phyloP scores from a whole-genome alignment of 2,888 invertebrate species.

The Creontiades dilutus region DNA sequence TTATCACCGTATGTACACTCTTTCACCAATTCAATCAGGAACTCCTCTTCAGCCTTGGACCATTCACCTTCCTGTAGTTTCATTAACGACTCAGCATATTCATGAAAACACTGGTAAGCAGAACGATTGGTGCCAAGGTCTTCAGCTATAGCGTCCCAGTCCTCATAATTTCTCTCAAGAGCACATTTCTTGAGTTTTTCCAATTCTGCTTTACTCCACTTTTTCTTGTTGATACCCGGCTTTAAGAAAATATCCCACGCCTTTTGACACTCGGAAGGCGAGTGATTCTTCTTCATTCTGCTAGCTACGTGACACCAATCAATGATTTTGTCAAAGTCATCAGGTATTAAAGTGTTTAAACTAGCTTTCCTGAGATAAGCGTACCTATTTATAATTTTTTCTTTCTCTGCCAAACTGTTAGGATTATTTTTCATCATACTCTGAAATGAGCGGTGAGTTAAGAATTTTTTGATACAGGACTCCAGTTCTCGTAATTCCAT shows the following conservation, averaged over 20 bases:
- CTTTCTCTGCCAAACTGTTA: background rate
- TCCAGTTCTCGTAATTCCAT: slow-evolving; percentile 47
- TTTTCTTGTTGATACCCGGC: slow-evolving; percentile 63
- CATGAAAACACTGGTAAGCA: slow-evolving; percentile 63
- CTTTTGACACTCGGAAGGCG: slow-evolving; percentile 61
- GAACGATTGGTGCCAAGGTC: slow-evolving; percentile 54
- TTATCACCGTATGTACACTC: slow-evolving; percentile 57
- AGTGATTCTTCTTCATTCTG: slow-evolving; percentile 18
- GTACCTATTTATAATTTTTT: background rate
- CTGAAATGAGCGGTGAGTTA: background rate
- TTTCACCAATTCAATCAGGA: slow-evolving; percentile 46
- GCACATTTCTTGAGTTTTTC: slow-evolving; percentile 47
- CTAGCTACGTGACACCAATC: slow-evolving; percentile 56
- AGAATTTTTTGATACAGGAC: background rate
- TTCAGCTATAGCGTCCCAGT: slow-evolving; percentile 64
- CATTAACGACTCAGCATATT: slow-evolving; percentile 1
- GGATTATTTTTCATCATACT: slow-evolving; percentile 5
- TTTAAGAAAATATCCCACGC: slow-evolving; percentile 55
- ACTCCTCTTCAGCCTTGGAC: slow-evolving; percentile 55
- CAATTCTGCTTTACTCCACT: slow-evolving; percentile 53
- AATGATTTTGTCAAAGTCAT: slow-evolving; percentile 50
- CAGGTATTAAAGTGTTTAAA: background rate
- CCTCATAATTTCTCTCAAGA: slow-evolving; percentile 58
- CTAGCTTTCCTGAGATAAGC: background rate
- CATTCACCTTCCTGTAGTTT: slow-evolving; percentile 48